Base-by-base conservation (phyloP, 2,113 vertebrate genomes). In the Dendropsophus ebraccatus region DNA sequence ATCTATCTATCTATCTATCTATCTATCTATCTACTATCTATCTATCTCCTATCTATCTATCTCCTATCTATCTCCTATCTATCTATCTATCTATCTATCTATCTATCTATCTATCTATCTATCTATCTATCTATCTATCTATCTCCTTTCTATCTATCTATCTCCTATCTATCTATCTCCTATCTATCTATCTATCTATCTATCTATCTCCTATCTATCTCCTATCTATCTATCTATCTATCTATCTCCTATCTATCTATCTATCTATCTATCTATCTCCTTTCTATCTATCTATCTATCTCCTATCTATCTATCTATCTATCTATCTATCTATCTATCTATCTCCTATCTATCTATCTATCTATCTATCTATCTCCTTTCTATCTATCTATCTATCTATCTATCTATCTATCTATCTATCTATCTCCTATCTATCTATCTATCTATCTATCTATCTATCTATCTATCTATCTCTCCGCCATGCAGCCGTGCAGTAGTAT, bases 251-350 rank as follows among this genome's bases (percentile, higher is more conserved):
- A 16, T 28, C 19, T 67, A 32, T 65, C 60, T 28, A 62, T 62
- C n/a, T 62, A 65, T 32, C 62, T 67, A 67, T 67, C 28, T 67
- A 67, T 67, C 28, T 67, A 67, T n/a, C n/a, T n/a, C n/a, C n/a
- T n/a, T n/a, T n/a, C n/a, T n/a, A n/a, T 67, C 28, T 67, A 67
- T 67, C 28, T 67, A 67, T 32, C n/a, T 60, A 60, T 60, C 45
- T 5, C 45, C 45, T 47, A 56, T 56, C 49, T 50, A 13, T 50
- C 49, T 50, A 50, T 7, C 49, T n/a, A 60, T 60, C 62, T 67
- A 17, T 30, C 25, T 62, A n/a, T n/a, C 21, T 62, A 4, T 28
- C 12, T 62, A 28, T 28, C 28, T 32, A 67, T 32, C 28, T 67
- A 17, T 67, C 12, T 67, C 7, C 11, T 56, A 56, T 3, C 54